Evolutionary conservation across 2,888 invertebrate species (phyloP).

Genomic region (Netelia melanura): DNA sequence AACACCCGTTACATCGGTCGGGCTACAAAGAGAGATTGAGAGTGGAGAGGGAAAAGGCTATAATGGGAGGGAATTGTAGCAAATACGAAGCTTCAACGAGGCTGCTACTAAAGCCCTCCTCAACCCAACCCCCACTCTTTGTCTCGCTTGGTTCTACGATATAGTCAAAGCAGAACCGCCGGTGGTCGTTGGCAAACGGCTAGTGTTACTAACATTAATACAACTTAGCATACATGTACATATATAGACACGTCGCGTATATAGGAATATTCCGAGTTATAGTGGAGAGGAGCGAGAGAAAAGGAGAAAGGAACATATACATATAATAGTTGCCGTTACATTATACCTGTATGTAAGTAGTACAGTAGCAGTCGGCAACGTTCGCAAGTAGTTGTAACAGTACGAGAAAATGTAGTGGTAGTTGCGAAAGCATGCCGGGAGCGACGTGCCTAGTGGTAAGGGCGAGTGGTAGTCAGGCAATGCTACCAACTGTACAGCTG

Average conservation of each 20-base stretch:
- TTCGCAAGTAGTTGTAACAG: conserved; percentile 31
- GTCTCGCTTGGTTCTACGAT: background rate
- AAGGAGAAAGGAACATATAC: background rate
- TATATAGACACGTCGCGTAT: background rate
- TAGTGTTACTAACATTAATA: conserved; percentile 40
- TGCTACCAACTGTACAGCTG: conserved; percentile 80
- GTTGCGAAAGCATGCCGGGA: conserved; percentile 37
- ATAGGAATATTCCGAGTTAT: background rate
- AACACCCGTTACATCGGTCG: background rate
- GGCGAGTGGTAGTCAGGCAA: conserved; percentile 67
- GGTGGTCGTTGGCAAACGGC: conserved; percentile 16
- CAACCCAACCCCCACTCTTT: background rate
- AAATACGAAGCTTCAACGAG: conserved; percentile 33
- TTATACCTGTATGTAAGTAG: background rate
- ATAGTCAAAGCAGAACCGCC: conserved; percentile 28
- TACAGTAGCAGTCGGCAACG: conserved; percentile 26
- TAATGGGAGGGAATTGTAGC: conserved; percentile 27
- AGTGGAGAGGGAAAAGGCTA: background rate
- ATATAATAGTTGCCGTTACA: background rate
- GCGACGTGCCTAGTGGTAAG: conserved; percentile 67
- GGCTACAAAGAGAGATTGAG: background rate
- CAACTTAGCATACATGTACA: background rate
- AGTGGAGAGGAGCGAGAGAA: background rate
- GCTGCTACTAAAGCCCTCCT: background rate
- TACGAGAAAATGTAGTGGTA: conserved; percentile 32